Evolutionary conservation across 30 jellyfish, hydroid and myxozoan genomes (phyloP), one percentile per base, ranked within the genome.

Genomic region (Euphysa ruthae): DNA sequence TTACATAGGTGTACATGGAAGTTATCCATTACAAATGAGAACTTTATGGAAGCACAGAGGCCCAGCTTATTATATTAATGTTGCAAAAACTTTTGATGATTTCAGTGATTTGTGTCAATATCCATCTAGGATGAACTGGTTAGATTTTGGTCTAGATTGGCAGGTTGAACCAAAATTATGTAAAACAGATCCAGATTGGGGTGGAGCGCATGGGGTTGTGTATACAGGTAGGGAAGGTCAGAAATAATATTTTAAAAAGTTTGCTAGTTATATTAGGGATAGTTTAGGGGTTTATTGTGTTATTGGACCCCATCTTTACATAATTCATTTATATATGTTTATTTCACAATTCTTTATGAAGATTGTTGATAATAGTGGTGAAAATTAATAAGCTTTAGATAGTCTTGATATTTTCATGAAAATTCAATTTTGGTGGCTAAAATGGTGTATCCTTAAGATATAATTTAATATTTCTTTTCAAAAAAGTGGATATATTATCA

Each of bases 1-100:
- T 0, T 84, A 21, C 44, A 78, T 77, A 23, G 95, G 89, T 6
- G 79, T 84, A 1, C 95, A 84, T 32, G 95, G 95, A 18, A 54
- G 80, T 22, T 84, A 84, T 61, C 89, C 95, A 2, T 29, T 25
- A 21, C 58, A 46, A 16, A 77, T 69, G 93, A 61, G 79, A 14
- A 42, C 20, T 20, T 57, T 84, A 1, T 84, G 95, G 95, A 31
- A 55, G 13, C 32, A 63, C 46, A 33, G 75, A 21, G 79, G 79
- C 20, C 55, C 75, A 0, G 16, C 19, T 7, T 18, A 26, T 43
- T 22, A 44, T 65, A 49, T 16, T 3, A 38, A 23, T 12, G 62
- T 51, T 13, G 61, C 49, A 15, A 62, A 29, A 10, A 22, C 75
- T 6, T 28, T 62, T 7, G 58, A 62, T 62, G 54, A 28, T 27